A percentile compares a stretch with the other conserved stretches of the same genome.
Conservation (phyloP, 2,888 invertebrate species). For the Teinopalpus imperialis region DNA sequence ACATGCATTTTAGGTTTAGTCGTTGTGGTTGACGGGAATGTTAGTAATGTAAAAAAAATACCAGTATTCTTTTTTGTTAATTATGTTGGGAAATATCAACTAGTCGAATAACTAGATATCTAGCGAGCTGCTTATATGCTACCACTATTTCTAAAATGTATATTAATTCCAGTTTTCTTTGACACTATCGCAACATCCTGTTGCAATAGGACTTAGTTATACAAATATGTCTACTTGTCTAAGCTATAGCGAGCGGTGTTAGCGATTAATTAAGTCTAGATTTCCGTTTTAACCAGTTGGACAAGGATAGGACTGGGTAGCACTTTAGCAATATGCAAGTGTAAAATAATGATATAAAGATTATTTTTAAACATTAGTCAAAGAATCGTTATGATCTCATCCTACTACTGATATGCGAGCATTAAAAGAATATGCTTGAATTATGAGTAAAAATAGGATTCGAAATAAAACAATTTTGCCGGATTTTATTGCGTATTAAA, state of each 20-base stretch:
- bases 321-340: neutral
- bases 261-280: slow-evolving; percentile 69
- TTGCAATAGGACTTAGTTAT: slow-evolving; percentile 8
- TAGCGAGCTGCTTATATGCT: neutral
- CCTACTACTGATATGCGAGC: no score
- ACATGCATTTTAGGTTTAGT: no score
- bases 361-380: neutral
- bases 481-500: no score
- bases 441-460: no score
- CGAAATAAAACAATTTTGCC: no score
- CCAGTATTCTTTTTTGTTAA: no score
- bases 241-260: slow-evolving; percentile 5
- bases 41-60: no score
- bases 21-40: no score
- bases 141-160: neutral
- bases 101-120: no score
- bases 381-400: no score
- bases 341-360: slow-evolving; percentile 1
- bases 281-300: slow-evolving; percentile 73
- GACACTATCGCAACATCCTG: neutral
- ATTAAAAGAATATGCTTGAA: no score
- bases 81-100: no score
- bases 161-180: neutral
- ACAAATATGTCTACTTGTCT: slow-evolving; percentile 3
- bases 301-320: slow-evolving; percentile 28